Percentiles rank a stretch among this genome's conserved stretches.
Conservation (phyloP, 1,140 invertebrate genomes). For the Drosophila santomea region DNA sequence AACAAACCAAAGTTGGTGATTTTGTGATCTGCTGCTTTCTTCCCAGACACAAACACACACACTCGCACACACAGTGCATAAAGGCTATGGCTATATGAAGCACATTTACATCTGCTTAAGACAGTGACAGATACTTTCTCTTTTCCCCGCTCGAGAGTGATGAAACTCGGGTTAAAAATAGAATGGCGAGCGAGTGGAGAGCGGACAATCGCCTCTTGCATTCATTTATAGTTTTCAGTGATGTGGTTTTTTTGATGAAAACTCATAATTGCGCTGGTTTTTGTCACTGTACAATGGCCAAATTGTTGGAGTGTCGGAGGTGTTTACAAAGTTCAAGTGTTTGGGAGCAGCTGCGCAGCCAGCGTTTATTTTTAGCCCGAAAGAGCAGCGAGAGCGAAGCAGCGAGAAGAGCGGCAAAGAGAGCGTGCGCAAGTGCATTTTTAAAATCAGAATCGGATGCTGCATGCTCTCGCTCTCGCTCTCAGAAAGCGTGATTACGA, state of each 20-base stretch:
- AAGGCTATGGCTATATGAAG: constrained; percentile 46
- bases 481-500: constrained; percentile 38
- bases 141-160: constrained; percentile 44
- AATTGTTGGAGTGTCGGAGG: constrained; percentile 49
- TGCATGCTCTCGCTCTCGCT: constrained; percentile 14
- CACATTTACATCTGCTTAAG: constrained; percentile 52
- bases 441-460: constrained; percentile 15
- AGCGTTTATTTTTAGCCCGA: constrained; percentile 57
- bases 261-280: constrained; percentile 48
- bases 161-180: constrained; percentile 47
- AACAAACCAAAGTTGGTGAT: constrained; percentile 15
- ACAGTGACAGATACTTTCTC: constrained; percentile 53
- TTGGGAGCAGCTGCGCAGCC: constrained; percentile 70
- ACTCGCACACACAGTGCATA: constrained; percentile 1
- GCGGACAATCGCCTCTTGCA: constrained; percentile 10
- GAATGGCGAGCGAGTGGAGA: constrained; percentile 33
- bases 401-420: constrained; percentile 65
- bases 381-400: constrained; percentile 32
- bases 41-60: constrained; percentile 14
- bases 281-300: constrained; percentile 44
- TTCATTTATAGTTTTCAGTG: constrained; percentile 23
- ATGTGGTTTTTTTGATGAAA: constrained; percentile 18
- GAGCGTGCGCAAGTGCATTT: constrained; percentile 69
- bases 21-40: constrained; percentile 42
- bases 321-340: constrained; percentile 68